Evolutionary conservation across 1,140 invertebrate genomes (phyloP).

Genomic region (Drosophila ficusphila): DNA sequence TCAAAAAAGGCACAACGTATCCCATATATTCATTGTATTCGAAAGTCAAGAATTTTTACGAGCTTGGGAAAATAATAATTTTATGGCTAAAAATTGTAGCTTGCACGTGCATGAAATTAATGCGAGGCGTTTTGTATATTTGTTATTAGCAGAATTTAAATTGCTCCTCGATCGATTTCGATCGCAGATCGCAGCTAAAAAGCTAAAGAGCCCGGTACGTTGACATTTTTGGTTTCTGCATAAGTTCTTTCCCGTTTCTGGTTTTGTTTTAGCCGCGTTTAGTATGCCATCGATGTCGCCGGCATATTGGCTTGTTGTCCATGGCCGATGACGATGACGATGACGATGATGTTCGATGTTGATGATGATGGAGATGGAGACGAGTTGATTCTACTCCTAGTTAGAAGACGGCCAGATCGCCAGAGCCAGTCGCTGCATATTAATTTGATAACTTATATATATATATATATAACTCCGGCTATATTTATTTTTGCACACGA

Average conservation of each 20-base stretch:
- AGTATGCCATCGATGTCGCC: slow-evolving; percentile 74
- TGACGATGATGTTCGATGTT: slow-evolving; percentile 46
- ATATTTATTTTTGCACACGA: slow-evolving; percentile 65
- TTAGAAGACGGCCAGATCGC: slow-evolving; percentile 65
- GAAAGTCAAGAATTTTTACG: slow-evolving; percentile 81
- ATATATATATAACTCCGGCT: slow-evolving; percentile 28
- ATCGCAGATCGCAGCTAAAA: slow-evolving; percentile 3
- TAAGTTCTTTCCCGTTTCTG: not conserved
- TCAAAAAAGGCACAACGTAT: slow-evolving; percentile 35
- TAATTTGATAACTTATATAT: slow-evolving; percentile 78
- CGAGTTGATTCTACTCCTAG: slow-evolving; percentile 62
- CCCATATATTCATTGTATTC: slow-evolving; percentile 59
- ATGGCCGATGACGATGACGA: slow-evolving; percentile 36
- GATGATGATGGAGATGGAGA: slow-evolving; percentile 49
- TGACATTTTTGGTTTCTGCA: slow-evolving; percentile 71
- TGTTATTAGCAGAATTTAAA: slow-evolving; percentile 82
- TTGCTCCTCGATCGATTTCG: slow-evolving; percentile 73
- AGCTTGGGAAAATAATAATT: slow-evolving; percentile 83
- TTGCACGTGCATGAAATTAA: slow-evolving; percentile 79
- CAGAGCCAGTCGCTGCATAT: slow-evolving; percentile 71
- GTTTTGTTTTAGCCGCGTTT: slow-evolving; percentile 43
- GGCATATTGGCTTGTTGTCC: slow-evolving; percentile 21
- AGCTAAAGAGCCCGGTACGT: slow-evolving; percentile 63
- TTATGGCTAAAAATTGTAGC: slow-evolving; percentile 69
- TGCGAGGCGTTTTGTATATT: slow-evolving; percentile 54